phyloP scores from a whole-genome alignment of 2,797 vertebrate species.

The Iguana delicatissima region DNA sequence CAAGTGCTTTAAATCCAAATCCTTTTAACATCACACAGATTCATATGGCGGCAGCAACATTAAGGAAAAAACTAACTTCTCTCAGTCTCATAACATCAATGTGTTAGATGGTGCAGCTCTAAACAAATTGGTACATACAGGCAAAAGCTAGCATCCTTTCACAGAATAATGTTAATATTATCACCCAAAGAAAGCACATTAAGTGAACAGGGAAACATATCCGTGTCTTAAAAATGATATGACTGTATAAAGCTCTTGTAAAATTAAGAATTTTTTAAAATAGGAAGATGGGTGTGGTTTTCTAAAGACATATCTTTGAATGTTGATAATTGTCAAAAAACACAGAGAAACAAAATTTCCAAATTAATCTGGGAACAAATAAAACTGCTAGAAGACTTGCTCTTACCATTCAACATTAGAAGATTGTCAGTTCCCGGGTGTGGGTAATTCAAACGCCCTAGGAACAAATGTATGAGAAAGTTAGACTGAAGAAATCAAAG shows the following conservation, averaged over 20 bases:
- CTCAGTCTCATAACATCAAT: slow-evolving; percentile 27
- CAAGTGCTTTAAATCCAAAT: slow-evolving; percentile 48
- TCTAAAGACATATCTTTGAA: slow-evolving; percentile 30
- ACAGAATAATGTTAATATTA: slow-evolving; percentile 7
- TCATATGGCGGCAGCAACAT: not conserved
- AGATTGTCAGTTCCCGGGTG: slow-evolving; percentile 96
- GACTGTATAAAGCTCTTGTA: slow-evolving; percentile 63
- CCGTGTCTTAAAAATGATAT: slow-evolving; percentile 43
- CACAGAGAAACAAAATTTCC: slow-evolving; percentile 54
- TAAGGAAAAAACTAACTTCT: slow-evolving; percentile 22
- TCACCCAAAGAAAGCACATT: slow-evolving; percentile 12
- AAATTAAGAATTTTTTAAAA: slow-evolving; percentile 62
- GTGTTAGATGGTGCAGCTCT: rapidly evolving
- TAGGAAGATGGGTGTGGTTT: slow-evolving; percentile 54
- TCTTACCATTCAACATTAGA: slow-evolving; percentile 98
- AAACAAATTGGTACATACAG: slow-evolving; percentile 18
- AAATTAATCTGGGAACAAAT: slow-evolving; percentile 66
- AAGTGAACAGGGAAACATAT: slow-evolving; percentile 39
- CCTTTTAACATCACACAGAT: slow-evolving; percentile 52
- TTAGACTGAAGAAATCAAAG: slow-evolving; percentile 26
- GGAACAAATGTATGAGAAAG: slow-evolving; percentile 46
- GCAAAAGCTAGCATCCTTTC: not conserved
- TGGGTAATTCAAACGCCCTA: slow-evolving; percentile 95
- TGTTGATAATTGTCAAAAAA: slow-evolving; percentile 57
- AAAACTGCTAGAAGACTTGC: slow-evolving; percentile 72